Evolutionary conservation across 2,113 vertebrate species (phyloP).

Genomic region (Panthera leo): DNA sequence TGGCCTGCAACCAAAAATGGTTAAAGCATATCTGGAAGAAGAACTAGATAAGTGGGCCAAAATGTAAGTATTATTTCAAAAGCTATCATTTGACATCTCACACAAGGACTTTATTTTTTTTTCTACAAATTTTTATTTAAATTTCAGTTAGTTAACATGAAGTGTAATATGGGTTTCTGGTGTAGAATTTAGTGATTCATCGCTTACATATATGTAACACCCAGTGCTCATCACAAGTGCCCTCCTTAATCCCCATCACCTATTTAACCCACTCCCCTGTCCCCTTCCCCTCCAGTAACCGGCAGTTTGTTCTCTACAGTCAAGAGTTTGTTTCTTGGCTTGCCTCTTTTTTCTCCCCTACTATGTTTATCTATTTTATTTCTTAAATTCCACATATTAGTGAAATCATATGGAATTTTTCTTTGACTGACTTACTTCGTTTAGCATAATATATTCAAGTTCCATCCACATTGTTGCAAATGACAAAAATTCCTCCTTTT

Average conservation of each 20-base stretch:
- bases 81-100: not conserved
- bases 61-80: slow-evolving; percentile 84
- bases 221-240: not conserved
- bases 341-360: not conserved
- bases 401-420: not conserved
- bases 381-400: not conserved
- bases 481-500: not conserved
- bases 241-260: not conserved
- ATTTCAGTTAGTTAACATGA: not conserved
- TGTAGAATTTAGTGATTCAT: not conserved
- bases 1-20: slow-evolving; percentile 93
- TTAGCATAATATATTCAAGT: not conserved
- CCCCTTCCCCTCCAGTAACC: not conserved
- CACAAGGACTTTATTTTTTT: not conserved
- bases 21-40: slow-evolving; percentile 91
- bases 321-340: not conserved
- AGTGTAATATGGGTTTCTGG: not conserved
- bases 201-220: not conserved
- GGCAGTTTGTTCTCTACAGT: not conserved
- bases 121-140: not conserved
- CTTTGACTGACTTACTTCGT: not conserved
- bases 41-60: slow-evolving; percentile 96
- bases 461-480: not conserved
- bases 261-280: not conserved
- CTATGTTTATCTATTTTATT: not conserved